These are phyloP conservation scores for Sminthurinus aureus DNA, from an alignment of 2,888 invertebrate genomes.

Conservation along the genomic window DNA sequence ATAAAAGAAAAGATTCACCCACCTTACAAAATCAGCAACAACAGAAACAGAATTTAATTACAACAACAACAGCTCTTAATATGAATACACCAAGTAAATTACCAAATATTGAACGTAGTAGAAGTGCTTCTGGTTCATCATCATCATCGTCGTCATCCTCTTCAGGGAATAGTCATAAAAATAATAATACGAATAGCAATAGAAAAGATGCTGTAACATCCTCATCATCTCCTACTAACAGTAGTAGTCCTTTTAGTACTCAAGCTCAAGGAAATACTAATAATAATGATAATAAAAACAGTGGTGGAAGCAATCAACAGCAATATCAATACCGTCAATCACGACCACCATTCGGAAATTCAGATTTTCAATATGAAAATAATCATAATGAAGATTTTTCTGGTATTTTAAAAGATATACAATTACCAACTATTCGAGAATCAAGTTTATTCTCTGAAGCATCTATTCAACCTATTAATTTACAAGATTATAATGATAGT, in stretches of 20 bases:
- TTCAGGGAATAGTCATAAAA: neutral
- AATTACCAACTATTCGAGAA: conserved; percentile 50
- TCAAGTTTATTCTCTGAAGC: conserved; percentile 51
- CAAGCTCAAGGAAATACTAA: neutral
- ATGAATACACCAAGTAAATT: neutral
- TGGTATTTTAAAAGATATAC: conserved; percentile 49
- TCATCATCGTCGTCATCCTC: conserved; percentile 8
- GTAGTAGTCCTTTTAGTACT: neutral
- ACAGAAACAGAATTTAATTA: too few relatives aligned
- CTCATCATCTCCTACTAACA: neutral
- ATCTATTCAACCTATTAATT: conserved; percentile 46
- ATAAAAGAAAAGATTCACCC: neutral
- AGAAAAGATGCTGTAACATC: neutral
- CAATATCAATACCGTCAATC: neutral
- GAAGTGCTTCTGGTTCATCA: conserved; percentile 8
- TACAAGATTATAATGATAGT: conserved; percentile 51
- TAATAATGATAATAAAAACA: too few relatives aligned
- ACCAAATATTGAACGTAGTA: conserved; percentile 24
- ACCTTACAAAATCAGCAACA: neutral
- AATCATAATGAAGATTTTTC: conserved; percentile 49
- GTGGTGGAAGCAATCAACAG: neutral
- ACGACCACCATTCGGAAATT: neutral
- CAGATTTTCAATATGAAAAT: conserved; percentile 3
- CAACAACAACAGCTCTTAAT: neutral
- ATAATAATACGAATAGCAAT: neutral